Conservation (phyloP, 2,113 vertebrate species). For the Archocentrus centrarchus region DNA sequence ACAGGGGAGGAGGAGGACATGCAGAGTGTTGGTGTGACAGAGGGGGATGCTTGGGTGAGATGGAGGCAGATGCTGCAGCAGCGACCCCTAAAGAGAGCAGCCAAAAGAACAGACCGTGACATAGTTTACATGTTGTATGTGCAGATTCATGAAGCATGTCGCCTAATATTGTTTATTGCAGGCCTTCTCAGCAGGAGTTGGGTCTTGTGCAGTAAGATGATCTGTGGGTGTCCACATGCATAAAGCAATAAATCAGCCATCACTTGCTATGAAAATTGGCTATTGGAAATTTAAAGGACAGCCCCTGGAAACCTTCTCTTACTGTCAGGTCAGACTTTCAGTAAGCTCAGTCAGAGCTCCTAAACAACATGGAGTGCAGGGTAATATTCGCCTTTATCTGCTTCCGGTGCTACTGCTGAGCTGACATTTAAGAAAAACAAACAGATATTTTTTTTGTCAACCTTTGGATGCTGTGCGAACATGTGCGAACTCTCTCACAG, state of each 20-base stretch:
- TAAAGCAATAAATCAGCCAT: not conserved
- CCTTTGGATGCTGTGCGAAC: slow-evolving; percentile 54
- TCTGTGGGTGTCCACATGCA: not conserved
- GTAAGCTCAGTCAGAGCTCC: not conserved
- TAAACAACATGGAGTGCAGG: not conserved
- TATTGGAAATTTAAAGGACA: not conserved
- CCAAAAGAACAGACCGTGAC: not conserved
- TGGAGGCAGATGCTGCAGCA: not conserved
- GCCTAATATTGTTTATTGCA: not conserved
- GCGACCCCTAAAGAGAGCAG: not conserved
- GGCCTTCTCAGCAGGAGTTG: not conserved
- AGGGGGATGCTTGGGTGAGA: not conserved
- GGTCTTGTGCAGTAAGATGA: not conserved
- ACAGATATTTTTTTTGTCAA: slow-evolving; percentile 48
- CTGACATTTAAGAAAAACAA: slow-evolving; percentile 62
- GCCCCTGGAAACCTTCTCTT: not conserved
- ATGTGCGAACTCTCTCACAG: slow-evolving; percentile 55
- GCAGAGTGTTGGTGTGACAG: not conserved
- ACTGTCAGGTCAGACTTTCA: slow-evolving; percentile 4
- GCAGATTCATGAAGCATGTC: not conserved
- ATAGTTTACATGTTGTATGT: not conserved
- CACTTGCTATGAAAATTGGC: not conserved
- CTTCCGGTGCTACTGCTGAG: slow-evolving; percentile 15
- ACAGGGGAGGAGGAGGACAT: no score
- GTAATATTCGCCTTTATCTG: slow-evolving; percentile 28